Conservation (phyloP, 2,888 invertebrate species). For the Trimorus sp. region DNA sequence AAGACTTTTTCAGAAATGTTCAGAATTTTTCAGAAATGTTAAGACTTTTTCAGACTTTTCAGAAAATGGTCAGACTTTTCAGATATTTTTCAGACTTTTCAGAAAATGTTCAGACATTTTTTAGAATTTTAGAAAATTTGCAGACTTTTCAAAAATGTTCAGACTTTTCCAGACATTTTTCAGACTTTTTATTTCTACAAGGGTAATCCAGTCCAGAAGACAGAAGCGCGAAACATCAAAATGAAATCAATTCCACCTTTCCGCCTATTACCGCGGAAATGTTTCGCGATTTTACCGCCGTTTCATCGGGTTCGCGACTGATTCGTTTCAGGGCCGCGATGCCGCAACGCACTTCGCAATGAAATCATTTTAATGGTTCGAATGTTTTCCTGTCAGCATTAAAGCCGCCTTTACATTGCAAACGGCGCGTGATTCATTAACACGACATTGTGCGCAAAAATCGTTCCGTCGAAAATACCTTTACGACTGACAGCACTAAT, state of each 20-base stretch:
- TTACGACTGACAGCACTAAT: conserved; percentile 50
- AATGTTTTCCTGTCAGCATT: conserved; percentile 48
- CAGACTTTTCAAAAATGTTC: too few relatives aligned
- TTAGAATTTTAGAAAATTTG: too few relatives aligned
- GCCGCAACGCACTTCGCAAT: conserved; percentile 45
- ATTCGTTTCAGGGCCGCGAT: conserved; percentile 41
- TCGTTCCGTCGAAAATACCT: conserved; percentile 35
- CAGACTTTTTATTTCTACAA: too few relatives aligned
- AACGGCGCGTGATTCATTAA: conserved; percentile 57
- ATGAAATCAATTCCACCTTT: conserved; percentile 28
- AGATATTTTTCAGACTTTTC: too few relatives aligned
- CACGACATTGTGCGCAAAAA: conserved; percentile 37
- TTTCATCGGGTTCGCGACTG: conserved; percentile 53
- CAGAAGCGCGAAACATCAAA: neutral
- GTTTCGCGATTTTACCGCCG: conserved; percentile 54
- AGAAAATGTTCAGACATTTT: too few relatives aligned
- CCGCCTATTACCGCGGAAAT: conserved; percentile 24
- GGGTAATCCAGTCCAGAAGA: too few relatives aligned
- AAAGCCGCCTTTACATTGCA: conserved; percentile 48
- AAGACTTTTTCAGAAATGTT: too few relatives aligned
- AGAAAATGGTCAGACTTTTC: too few relatives aligned
- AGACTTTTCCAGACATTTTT: too few relatives aligned
- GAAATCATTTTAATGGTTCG: conserved; percentile 53
- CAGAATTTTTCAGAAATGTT: too few relatives aligned
- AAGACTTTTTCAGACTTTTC: too few relatives aligned